A percentile compares a stretch with the other conserved stretches of the same genome.
These are phyloP conservation scores for Myioborus melanocephalus DNA, from an alignment of 2,797 vertebrate species.

Conservation along the genomic window DNA sequence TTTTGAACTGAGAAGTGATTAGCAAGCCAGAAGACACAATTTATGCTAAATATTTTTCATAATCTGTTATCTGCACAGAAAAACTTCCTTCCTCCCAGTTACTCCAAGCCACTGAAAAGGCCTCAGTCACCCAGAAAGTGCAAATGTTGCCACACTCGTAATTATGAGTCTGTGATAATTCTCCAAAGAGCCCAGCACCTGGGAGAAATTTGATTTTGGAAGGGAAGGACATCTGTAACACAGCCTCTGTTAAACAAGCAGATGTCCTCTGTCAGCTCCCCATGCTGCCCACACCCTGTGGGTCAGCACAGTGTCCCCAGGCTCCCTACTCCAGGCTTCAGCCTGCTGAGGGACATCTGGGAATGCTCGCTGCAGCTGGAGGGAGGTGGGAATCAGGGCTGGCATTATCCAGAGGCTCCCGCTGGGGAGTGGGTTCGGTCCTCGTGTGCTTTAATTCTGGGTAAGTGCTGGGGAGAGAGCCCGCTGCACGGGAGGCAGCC, in stretches of 20 bases:
- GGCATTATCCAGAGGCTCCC: slow-evolving; percentile 44
- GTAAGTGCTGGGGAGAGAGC: slow-evolving; percentile 34
- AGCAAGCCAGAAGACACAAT: not conserved
- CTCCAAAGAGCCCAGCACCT: not conserved
- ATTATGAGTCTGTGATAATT: not conserved
- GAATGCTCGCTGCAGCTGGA: not conserved
- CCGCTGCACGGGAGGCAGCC: not conserved
- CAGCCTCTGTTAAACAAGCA: not conserved
- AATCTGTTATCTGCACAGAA: not conserved
- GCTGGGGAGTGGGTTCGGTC: not conserved
- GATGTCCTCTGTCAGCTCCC: not conserved
- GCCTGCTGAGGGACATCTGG: not conserved
- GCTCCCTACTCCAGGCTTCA: slow-evolving; percentile 69
- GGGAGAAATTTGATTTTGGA: not conserved
- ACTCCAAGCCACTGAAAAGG: not conserved
- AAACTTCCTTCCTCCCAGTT: not conserved
- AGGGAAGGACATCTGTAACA: not conserved
- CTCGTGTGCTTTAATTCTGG: slow-evolving; percentile 34
- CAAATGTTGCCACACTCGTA: not conserved
- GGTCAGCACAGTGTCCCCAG: slow-evolving; percentile 58
- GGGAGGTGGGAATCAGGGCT: not conserved
- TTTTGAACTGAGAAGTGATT: not conserved
- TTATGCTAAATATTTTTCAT: not conserved
- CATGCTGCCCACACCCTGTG: slow-evolving; percentile 47
- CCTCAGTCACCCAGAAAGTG: not conserved